Conservation (phyloP, 2,113 vertebrate genomes). For the Seriola dumerili region DNA sequence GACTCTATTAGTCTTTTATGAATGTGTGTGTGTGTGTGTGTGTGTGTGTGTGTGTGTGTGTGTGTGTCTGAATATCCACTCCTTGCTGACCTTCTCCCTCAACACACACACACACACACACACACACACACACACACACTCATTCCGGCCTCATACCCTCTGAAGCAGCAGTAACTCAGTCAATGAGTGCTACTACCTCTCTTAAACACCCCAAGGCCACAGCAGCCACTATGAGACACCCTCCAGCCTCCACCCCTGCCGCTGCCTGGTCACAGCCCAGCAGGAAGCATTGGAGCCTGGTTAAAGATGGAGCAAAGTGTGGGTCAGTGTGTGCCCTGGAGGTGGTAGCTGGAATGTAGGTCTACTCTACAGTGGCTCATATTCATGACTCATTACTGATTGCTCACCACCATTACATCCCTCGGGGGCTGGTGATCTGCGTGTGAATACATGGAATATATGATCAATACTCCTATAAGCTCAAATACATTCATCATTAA, state of each 20-base stretch:
- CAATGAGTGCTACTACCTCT: constrained; percentile 61
- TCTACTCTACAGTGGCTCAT: constrained; percentile 33
- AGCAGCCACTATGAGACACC: constrained; percentile 30
- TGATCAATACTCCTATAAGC: constrained; percentile 8
- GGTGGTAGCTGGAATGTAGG: constrained; percentile 51
- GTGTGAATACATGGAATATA: neutral
- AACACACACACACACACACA: constrained; percentile 5
- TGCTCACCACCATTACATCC: neutral
- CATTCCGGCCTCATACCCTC: constrained; percentile 6
- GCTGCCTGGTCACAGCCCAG: constrained; percentile 35
- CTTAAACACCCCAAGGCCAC: constrained; percentile 42
- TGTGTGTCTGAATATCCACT: constrained; percentile 31
- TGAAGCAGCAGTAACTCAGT: constrained; percentile 66
- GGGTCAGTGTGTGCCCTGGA: constrained; percentile 67
- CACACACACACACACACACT: constrained; percentile 22
- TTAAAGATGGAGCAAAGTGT: constrained; percentile 39
- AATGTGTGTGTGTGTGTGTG: constrained; percentile 31
- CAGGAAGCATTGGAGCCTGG: constrained; percentile 49
- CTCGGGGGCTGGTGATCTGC: neutral
- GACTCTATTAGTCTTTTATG: constrained; percentile 53
- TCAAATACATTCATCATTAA: neutral
- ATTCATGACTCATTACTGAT: constrained; percentile 34
- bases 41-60: neutral
- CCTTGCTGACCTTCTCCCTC: constrained; percentile 52
- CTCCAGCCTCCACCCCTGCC: constrained; percentile 19